These are phyloP conservation scores for Pipra filicauda DNA, from an alignment of 2,113 vertebrate genomes.

Conservation along the genomic window DNA sequence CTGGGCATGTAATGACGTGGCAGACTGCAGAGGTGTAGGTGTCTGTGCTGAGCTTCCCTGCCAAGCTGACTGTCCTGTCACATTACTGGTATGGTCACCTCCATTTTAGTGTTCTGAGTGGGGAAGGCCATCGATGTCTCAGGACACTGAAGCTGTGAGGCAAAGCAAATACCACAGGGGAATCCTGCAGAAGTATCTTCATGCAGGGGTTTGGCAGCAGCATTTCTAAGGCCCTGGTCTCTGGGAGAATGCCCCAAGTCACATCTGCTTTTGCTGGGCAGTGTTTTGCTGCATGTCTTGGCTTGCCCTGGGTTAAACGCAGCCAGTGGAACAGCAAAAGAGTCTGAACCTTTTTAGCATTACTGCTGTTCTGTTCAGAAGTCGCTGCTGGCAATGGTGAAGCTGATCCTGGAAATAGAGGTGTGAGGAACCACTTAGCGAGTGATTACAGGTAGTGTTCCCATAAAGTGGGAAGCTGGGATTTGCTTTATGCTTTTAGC, in stretches of 20 bases:
- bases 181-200: neutral
- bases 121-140: neutral
- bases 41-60: neutral
- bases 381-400: neutral
- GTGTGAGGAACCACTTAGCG: neutral
- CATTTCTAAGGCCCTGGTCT: neutral
- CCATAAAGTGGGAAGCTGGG: neutral
- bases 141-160: neutral
- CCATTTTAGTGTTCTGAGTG: neutral
- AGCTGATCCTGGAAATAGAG: neutral
- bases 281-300: neutral
- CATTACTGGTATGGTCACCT: neutral
- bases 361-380: neutral
- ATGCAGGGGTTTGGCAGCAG: neutral
- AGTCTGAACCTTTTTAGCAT: neutral
- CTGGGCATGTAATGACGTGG: neutral
- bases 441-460: neutral
- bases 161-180: neutral
- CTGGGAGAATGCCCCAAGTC: neutral
- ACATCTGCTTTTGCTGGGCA: neutral
- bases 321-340: neutral
- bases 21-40: neutral
- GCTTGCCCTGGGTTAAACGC: neutral
- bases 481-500: neutral
- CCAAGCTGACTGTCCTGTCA: neutral